phyloP scores from a whole-genome alignment of 2,113 vertebrate genomes.

The Drymodes brunneopygia region DNA sequence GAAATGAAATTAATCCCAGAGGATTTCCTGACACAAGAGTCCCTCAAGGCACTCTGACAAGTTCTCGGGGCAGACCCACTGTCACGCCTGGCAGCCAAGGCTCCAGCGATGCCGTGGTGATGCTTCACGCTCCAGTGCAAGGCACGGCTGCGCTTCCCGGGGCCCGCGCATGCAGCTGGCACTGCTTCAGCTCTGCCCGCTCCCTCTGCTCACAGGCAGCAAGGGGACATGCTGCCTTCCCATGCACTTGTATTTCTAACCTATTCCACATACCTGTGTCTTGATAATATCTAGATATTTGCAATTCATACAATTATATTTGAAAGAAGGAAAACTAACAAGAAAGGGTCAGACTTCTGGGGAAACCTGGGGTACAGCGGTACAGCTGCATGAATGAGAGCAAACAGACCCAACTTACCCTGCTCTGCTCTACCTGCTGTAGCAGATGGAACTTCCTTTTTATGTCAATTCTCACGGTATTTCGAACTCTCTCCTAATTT shows the following conservation, averaged over 20 bases:
- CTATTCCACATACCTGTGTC: rapidly evolving
- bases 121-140: background rate
- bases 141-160: rapidly evolving
- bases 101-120: background rate
- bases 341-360: background rate
- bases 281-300: background rate
- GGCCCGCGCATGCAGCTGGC: background rate
- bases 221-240: background rate
- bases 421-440: background rate
- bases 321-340: background rate
- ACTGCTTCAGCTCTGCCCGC: background rate
- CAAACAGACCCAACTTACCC: background rate
- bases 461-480: background rate
- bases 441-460: background rate
- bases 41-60: constrained; percentile 2
- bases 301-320: background rate
- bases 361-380: background rate
- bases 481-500: background rate
- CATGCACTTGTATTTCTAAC: background rate
- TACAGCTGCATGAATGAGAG: background rate
- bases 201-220: background rate
- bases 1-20: constrained; percentile 23
- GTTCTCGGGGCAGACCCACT: background rate
- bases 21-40: constrained; percentile 26
- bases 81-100: background rate